Percentiles rank a stretch among this genome's conserved stretches.
phyloP scores from a whole-genome alignment of 2,888 invertebrate genomes.

The Amphimallon solstitiale region DNA sequence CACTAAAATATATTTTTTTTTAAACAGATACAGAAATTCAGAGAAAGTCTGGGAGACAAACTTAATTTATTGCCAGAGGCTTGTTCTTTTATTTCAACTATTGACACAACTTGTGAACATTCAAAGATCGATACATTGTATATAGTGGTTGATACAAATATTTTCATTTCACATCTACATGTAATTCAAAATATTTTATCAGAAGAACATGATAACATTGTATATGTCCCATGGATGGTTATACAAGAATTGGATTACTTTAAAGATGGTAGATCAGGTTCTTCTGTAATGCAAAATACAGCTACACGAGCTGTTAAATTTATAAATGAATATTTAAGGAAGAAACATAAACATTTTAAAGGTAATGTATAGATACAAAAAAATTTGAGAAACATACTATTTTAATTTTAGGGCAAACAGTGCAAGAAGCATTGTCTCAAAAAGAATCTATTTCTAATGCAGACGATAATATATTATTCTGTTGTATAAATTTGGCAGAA shows the following conservation, averaged over 20 bases:
- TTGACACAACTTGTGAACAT: not conserved
- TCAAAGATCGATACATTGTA: conserved; percentile 44
- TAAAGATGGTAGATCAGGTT: conserved; percentile 60
- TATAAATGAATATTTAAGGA: conserved; percentile 65
- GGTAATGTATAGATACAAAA: conserved; percentile 55
- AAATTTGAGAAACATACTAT: not conserved
- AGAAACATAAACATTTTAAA: conserved; percentile 63
- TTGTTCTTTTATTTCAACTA: not conserved
- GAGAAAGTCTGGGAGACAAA: conserved; percentile 37
- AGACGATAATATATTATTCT: conserved; percentile 71
- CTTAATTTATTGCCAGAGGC: not conserved
- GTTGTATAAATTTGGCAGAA: conserved; percentile 67
- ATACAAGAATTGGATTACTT: conserved; percentile 69
- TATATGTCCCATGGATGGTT: conserved; percentile 71
- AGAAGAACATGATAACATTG: conserved; percentile 41
- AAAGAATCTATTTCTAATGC: conserved; percentile 67
- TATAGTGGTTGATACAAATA: conserved; percentile 66
- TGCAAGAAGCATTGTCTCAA: conserved; percentile 67
- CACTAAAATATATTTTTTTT: conserved; percentile 47
- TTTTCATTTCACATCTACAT: conserved; percentile 61
- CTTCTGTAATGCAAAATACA: conserved; percentile 44
- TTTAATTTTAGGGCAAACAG: conserved; percentile 65
- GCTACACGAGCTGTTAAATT: conserved; percentile 65
- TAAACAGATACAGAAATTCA: conserved; percentile 43
- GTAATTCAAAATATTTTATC: conserved; percentile 58